Base-by-base conservation (phyloP, 2,113 vertebrate genomes). In the Astatotilapia flaviijosephi region DNA sequence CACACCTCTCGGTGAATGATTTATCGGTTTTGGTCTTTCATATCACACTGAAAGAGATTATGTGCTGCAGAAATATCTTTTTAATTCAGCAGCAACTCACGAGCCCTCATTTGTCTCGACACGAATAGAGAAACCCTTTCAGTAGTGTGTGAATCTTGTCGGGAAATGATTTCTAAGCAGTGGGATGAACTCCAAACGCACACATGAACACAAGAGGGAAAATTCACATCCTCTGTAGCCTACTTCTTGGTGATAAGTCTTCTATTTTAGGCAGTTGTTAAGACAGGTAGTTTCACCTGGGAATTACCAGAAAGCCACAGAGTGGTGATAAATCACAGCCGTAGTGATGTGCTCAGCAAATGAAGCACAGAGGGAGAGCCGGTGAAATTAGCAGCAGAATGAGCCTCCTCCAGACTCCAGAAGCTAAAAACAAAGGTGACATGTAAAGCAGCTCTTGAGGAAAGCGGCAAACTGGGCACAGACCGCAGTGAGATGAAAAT, bases 251-350 rank as follows among this genome's bases (percentile, higher is more conserved):
- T 75, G 85, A 88, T 86, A 53, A 86, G 73, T 85, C 89, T 86
- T 85, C 88, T 93, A 91, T 91, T 94, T 91, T 58, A 51, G 82
- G 86, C 49, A 10, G 75, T 80, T 23, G 84, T 85, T 86, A 85
- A 88, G 87, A 83, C 90, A 93, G 90, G 92, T 92, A 88, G 65
- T 79, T 13, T 84, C 93, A 86, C 86, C 80, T 70, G 92, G 90
- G 93, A 90, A 91, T 92, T 62, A 91, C 56, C 79, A 49, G 70
- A 62, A 56, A 88, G 87, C 85, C 40, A 19, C 79, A 26, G 86
- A 83, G 83, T 6, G 42, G 81, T 8, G 89, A 92, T 92, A 80
- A 86, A 94, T 93, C 90, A 89, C 83, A 82, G 83, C 47, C 17
- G 6, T 19, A 6, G 82, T 79, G 84, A 77, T 75, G 80, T 58